A percentile compares a stretch with the other conserved stretches of the same genome.
Conservation (phyloP, 2,888 invertebrate species). For the Volucella inflata region DNA sequence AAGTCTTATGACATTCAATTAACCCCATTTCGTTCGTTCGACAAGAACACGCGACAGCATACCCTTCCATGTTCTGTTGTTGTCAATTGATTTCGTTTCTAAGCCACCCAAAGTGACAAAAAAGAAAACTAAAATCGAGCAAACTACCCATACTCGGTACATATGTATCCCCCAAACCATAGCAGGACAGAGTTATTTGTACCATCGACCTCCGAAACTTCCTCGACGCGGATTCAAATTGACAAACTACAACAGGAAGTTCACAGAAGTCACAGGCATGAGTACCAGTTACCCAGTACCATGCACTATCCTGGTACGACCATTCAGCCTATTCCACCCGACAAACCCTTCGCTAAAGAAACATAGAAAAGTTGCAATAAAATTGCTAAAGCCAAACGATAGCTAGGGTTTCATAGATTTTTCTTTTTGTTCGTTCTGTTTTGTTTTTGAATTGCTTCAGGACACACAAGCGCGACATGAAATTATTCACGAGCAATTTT, state of each 20-base stretch:
- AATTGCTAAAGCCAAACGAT: conserved; percentile 36
- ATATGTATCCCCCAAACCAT: not conserved
- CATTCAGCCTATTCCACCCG: conserved; percentile 1
- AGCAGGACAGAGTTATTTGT: conserved; percentile 33
- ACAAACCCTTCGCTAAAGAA: conserved; percentile 25
- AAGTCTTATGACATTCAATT: conserved; percentile 18
- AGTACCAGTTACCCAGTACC: conserved; percentile 14
- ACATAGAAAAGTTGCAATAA: conserved; percentile 53
- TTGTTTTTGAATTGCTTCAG: conserved; percentile 57
- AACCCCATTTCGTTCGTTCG: conserved; percentile 8
- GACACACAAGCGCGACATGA: conserved; percentile 69
- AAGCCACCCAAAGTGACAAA: conserved; percentile 48
- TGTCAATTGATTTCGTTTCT: conserved; percentile 49
- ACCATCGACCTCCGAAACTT: conserved; percentile 47
- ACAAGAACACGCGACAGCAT: conserved; percentile 34
- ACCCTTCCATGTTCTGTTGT: conserved; percentile 30
- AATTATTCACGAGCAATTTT: conserved; percentile 73
- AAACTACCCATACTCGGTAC: conserved; percentile 17
- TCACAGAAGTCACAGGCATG: conserved; percentile 51
- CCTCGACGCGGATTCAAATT: conserved; percentile 53
- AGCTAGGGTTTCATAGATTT: conserved; percentile 7
- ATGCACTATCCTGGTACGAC: conserved; percentile 46
- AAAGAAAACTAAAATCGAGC: conserved; percentile 50
- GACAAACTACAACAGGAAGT: conserved; percentile 74
- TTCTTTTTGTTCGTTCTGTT: conserved; percentile 29